Percentiles rank a stretch among this genome's conserved stretches.
Evolutionary conservation across 2,888 invertebrate genomes (phyloP).

Genomic region (Athalia rosae): DNA sequence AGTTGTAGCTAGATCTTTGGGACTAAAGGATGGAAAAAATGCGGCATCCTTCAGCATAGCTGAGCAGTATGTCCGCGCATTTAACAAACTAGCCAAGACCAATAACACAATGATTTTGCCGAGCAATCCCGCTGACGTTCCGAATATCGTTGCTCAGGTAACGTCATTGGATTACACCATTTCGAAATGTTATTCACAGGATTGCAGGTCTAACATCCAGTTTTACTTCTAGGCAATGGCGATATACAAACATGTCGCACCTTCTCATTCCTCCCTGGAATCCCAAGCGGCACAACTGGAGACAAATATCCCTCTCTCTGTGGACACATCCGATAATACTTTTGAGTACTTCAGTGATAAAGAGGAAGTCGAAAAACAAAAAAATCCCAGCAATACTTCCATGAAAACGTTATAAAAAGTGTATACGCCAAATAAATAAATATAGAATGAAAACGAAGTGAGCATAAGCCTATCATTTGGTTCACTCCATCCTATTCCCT

Average conservation of each 20-base stretch:
- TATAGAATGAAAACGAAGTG: not conserved
- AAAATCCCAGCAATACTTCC: slow-evolving; percentile 48
- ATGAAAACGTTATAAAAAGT: slow-evolving; percentile 52
- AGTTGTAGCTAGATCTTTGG: slow-evolving; percentile 83
- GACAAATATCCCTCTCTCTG: slow-evolving; percentile 45
- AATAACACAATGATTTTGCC: slow-evolving; percentile 97
- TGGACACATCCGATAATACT: slow-evolving; percentile 59
- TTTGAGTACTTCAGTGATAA: slow-evolving; percentile 73
- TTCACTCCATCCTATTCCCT: too few relatives aligned
- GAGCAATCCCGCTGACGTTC: slow-evolving; percentile 89
- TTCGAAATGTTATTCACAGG: not conserved
- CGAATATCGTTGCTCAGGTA: slow-evolving; percentile 87
- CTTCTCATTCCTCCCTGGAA: slow-evolving; percentile 46
- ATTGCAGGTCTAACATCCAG: not conserved
- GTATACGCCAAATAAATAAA: slow-evolving; percentile 22
- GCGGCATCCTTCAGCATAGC: slow-evolving; percentile 95
- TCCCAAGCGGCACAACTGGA: slow-evolving; percentile 36
- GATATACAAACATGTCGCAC: slow-evolving; percentile 71
- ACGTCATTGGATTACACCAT: slow-evolving; percentile 6
- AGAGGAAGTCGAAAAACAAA: slow-evolving; percentile 67
- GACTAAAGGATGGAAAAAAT: slow-evolving; percentile 83
- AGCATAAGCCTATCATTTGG: too few relatives aligned
- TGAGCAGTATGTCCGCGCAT: slow-evolving; percentile 96
- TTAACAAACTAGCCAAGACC: slow-evolving; percentile 93
- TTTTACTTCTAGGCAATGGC: slow-evolving; percentile 68